Conservation (phyloP, 2,113 vertebrate species). For the Neogale vison region DNA sequence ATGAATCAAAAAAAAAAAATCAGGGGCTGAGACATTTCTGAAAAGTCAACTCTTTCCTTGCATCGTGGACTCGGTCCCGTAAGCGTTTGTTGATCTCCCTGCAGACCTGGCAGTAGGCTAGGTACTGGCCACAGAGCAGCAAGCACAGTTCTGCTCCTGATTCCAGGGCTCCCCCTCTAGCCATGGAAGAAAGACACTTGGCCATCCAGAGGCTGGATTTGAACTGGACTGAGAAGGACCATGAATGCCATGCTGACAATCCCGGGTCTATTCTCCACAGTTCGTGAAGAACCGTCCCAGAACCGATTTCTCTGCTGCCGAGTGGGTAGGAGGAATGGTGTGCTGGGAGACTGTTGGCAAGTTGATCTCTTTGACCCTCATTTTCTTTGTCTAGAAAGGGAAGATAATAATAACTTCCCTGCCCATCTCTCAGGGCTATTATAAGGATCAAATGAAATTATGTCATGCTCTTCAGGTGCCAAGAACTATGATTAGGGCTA, state of each 20-base stretch:
- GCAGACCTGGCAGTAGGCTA: not conserved
- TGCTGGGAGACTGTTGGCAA: not conserved
- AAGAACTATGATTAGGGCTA: not conserved
- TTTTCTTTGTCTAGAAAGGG: constrained; percentile 23
- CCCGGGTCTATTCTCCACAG: not conserved
- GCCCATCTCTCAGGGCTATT: not conserved
- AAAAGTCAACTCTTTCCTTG: not conserved
- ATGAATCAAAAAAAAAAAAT: not conserved
- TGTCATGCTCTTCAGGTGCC: not conserved
- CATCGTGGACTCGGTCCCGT: not conserved
- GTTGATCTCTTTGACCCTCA: not conserved
- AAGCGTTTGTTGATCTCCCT: not conserved
- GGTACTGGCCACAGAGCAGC: not conserved
- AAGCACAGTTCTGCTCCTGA: not conserved
- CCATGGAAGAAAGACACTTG: not conserved
- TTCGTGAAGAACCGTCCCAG: not conserved
- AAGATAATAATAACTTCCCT: not conserved
- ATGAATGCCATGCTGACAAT: not conserved
- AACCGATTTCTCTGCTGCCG: not conserved
- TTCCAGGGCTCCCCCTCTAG: not conserved
- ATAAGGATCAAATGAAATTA: constrained; percentile 34
- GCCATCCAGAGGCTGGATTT: not conserved
- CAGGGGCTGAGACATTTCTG: not conserved
- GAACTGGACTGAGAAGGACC: not conserved
- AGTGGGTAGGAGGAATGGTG: not conserved